Evolutionary conservation across 2,113 vertebrate genomes (phyloP).

Genomic region (Hemibagrus wyckioides): DNA sequence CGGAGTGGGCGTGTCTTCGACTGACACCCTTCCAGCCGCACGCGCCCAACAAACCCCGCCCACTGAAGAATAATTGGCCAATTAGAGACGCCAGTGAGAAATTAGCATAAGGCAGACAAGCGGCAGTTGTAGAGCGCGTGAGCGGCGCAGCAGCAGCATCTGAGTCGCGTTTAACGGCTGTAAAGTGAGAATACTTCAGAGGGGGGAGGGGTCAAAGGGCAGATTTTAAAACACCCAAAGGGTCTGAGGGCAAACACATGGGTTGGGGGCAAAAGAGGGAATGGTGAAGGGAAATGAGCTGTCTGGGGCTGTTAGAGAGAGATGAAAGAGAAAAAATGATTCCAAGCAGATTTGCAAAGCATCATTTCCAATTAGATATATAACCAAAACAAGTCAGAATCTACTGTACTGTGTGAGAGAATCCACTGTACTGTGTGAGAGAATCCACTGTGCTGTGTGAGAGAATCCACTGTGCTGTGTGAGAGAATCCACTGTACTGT

Average conservation of each 20-base stretch:
- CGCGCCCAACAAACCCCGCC: conserved; percentile 30
- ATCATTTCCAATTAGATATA: conserved; percentile 64
- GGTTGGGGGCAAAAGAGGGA: background rate
- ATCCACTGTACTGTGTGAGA: no score
- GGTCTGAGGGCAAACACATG: conserved; percentile 58
- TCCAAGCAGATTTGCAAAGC: conserved; percentile 62
- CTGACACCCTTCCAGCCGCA: conserved; percentile 56
- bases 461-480: no score
- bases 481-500: no score
- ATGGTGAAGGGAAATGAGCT: background rate
- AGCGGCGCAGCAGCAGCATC: conserved; percentile 51
- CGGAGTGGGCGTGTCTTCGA: conserved; percentile 52
- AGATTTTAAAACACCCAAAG: conserved; percentile 43
- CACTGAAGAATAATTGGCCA: conserved; percentile 46
- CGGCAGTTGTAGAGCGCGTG: background rate
- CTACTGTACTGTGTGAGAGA: background rate
- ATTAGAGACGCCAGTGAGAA: conserved; percentile 36
- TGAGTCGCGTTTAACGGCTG: conserved; percentile 59
- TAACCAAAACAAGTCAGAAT: background rate
- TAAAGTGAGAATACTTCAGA: conserved; percentile 50
- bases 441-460: no score
- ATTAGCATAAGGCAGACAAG: conserved; percentile 26
- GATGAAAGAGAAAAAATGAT: conserved; percentile 29
- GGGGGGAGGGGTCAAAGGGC: conserved; percentile 50
- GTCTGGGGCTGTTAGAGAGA: background rate